Evolutionary conservation across 2,888 invertebrate species (phyloP), one percentile per base, ranked within the genome.

Genomic region (Clepsis dumicolana): DNA sequence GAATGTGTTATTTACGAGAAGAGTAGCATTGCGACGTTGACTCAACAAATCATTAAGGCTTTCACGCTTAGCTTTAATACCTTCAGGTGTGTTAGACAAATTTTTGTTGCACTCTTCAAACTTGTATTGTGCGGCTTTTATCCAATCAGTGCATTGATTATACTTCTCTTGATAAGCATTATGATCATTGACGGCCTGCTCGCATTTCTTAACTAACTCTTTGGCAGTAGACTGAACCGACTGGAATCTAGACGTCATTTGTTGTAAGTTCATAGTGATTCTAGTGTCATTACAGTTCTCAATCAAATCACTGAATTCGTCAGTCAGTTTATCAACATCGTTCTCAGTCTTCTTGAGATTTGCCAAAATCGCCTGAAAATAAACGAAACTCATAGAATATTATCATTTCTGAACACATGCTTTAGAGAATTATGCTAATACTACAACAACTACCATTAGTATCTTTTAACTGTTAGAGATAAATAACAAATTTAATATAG

Each of bases 181-280:
- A 76, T 98, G 98, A 80, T 98, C 98, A 64, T 94, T 94, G 0
- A 97, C 96, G 5, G 98, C 96, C 91, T 98, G 97, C 79, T 98
- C 98, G 80, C 98, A 98, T 89, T 98, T 98, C 86, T 98, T 98
- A 0, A 98, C 95, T 32, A 98, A 95, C 88, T 98, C 98, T 90
- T 97, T 97, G 1, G 97, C 96, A 0, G 98, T 98, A 0, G 96
- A 95, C 86, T 98, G 97, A 57, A 98, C 96, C 0, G 98, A 97
- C 85, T 98, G 98, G 92, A 98, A 98, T 68, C 98, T 94, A 4
- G 98, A 98, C 0, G 97, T 96, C 71, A 98, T 96, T 87, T 98
- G 98, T 83, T 98, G 98, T 32, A 98, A 95, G 82, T 96, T 98
- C 73, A 97, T 97, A 1, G 98, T 97, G 68, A 98, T 96, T 80